Evolutionary conservation across 2,888 invertebrate genomes (phyloP).

Genomic region (Tanytarsus gracilentus): DNA sequence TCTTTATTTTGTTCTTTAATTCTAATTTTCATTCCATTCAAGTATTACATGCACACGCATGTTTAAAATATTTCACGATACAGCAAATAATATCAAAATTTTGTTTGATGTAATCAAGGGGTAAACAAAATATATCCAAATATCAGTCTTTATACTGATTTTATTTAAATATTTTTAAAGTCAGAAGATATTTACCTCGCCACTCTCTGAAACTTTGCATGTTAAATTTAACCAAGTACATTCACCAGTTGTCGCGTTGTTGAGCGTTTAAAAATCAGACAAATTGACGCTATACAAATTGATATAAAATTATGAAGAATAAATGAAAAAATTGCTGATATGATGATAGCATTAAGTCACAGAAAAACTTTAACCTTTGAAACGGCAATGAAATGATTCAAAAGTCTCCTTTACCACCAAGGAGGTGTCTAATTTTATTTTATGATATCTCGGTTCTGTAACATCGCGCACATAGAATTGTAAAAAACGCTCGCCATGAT

Average conservation of each 20-base stretch:
- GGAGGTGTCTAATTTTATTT: conserved; percentile 58
- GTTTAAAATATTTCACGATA: too few species aligned
- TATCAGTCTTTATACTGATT: too few species aligned
- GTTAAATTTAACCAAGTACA: conserved; percentile 58
- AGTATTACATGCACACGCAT: too few species aligned
- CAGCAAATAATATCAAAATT: too few species aligned
- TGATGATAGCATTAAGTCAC: background rate
- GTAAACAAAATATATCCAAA: too few species aligned
- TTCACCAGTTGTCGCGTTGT: conserved; percentile 56
- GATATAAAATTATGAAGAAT: background rate
- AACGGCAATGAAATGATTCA: background rate
- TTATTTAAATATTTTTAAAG: too few species aligned
- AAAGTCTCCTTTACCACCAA: too few species aligned
- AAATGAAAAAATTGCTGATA: background rate
- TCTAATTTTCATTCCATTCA: too few species aligned
- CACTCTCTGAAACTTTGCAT: conserved; percentile 52
- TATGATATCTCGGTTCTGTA: conserved; percentile 54
- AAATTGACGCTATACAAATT: conserved; percentile 38
- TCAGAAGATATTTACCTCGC: conserved; percentile 39
- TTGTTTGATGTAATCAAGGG: conserved; percentile 53
- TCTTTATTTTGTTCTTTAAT: too few species aligned
- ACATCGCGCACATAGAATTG: conserved; percentile 59
- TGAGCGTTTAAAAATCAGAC: conserved; percentile 53
- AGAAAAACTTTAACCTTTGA: background rate
- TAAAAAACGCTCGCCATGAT: conserved; percentile 50